Conservation (phyloP, 2,113 vertebrate species). For the Clarias macrocephalus region DNA sequence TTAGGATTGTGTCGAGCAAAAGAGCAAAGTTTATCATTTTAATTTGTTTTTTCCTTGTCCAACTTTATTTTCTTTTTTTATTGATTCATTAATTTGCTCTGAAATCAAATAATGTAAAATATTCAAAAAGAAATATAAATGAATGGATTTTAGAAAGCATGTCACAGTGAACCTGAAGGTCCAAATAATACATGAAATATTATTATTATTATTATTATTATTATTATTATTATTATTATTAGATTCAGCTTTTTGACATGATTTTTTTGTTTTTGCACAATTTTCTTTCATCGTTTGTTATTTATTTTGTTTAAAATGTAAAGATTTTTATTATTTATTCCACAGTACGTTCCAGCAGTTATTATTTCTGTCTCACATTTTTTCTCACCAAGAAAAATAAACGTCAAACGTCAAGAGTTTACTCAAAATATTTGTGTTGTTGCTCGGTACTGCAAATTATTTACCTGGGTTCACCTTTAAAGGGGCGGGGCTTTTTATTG, state of each 20-base stretch:
- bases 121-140: background rate
- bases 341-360: background rate
- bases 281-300: background rate
- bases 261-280: background rate
- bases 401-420: background rate
- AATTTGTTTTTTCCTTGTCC: no score
- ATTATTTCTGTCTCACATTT: background rate
- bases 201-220: background rate
- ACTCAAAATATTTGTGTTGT: background rate
- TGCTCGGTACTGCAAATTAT: background rate
- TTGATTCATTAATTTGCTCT: background rate
- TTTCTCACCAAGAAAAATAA: no score
- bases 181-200: background rate
- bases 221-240: background rate
- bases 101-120: background rate
- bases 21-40: background rate
- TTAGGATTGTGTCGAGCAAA: no score
- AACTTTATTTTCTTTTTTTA: background rate
- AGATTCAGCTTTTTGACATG: background rate
- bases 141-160: background rate
- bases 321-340: background rate
- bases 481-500: background rate
- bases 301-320: background rate
- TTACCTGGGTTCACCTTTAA: background rate
- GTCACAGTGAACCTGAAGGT: background rate